These are phyloP conservation scores for Bucorvus abyssinicus DNA, from an alignment of 2,797 vertebrate genomes.

Conservation along the genomic window DNA sequence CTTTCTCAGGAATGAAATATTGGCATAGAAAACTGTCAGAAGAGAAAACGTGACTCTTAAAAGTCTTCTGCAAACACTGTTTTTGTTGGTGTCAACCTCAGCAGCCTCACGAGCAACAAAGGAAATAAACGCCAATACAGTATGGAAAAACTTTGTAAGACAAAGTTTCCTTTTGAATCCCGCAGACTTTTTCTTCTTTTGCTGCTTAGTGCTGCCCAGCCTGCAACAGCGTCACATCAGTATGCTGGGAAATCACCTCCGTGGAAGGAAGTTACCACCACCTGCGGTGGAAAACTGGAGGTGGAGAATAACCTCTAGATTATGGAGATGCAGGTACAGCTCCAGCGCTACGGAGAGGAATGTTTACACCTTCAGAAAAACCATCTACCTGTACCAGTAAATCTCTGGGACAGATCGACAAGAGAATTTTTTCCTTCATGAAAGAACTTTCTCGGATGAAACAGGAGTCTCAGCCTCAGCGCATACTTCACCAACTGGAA, in stretches of 20 bases:
- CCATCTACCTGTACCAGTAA: not conserved
- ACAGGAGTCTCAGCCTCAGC: conserved; percentile 45
- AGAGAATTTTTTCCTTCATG: not conserved
- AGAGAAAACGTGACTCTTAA: not conserved
- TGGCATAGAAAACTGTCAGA: not conserved
- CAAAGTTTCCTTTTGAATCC: not conserved
- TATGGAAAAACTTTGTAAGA: not conserved
- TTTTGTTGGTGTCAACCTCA: not conserved
- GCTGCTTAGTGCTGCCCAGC: not conserved
- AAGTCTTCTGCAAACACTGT: not conserved
- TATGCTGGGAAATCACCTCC: not conserved
- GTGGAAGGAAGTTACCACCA: not conserved
- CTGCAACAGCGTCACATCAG: not conserved
- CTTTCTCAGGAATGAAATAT: not conserved
- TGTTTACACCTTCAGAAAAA: not conserved
- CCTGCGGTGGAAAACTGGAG: fast-evolving
- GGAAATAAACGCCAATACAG: not conserved
- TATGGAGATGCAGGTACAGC: not conserved
- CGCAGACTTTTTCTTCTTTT: not conserved
- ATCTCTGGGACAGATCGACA: not conserved
- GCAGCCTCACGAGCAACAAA: not conserved
- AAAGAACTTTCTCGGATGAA: conserved; percentile 1
- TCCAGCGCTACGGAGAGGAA: not conserved
- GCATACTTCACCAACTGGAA: conserved; percentile 25
- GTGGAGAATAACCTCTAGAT: not conserved